Percentiles rank a stretch among this genome's conserved stretches.
Conservation (phyloP, 1,140 invertebrate genomes). For the Pentalonia nigronervosa region DNA sequence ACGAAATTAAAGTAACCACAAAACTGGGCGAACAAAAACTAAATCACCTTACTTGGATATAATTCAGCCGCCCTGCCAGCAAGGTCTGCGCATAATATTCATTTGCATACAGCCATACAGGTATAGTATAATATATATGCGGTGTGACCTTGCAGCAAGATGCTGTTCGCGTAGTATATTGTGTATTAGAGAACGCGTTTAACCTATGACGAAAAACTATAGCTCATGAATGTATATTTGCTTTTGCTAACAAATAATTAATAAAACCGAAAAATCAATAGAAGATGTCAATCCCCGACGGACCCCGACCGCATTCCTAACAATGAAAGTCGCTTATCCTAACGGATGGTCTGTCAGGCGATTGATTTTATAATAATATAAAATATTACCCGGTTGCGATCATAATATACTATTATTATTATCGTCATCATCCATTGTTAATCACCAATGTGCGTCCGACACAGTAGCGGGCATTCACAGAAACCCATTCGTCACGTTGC, state of each 20-base stretch:
- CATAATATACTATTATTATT: neutral
- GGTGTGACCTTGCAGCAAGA: neutral
- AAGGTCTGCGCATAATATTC: neutral
- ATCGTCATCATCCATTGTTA: neutral
- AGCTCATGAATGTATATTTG: neutral
- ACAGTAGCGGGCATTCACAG: neutral
- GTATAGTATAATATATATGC: neutral
- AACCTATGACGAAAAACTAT: neutral
- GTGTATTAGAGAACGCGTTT: neutral
- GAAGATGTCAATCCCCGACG: neutral
- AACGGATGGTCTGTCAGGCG: neutral
- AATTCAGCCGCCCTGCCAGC: neutral
- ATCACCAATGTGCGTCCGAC: neutral
- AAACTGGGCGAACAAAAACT: neutral
- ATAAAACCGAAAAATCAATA: neutral
- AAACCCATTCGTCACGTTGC: neutral
- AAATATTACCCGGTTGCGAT: neutral
- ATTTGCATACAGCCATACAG: no score
- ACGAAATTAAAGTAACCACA: neutral
- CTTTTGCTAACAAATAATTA: neutral
- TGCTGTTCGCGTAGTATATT: neutral
- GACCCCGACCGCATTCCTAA: neutral
- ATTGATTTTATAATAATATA: neutral
- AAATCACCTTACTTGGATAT: neutral
- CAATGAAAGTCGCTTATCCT: neutral